Conservation (phyloP, 2,113 vertebrate genomes). For the Empidonax traillii region DNA sequence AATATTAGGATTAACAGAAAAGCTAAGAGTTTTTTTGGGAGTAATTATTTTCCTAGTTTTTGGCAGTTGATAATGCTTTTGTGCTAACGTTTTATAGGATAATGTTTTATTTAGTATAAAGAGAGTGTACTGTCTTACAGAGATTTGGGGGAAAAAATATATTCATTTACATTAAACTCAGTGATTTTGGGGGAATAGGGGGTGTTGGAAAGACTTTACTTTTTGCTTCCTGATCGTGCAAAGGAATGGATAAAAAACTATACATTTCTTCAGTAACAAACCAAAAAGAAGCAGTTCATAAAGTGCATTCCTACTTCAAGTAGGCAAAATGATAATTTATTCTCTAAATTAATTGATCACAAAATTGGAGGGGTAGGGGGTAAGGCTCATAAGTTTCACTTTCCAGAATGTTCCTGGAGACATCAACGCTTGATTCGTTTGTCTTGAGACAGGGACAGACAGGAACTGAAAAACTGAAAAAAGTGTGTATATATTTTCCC, state of each 20-base stretch:
- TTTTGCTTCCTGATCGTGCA: background rate
- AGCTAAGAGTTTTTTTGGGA: background rate
- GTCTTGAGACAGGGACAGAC: background rate
- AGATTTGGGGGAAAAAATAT: rapidly evolving
- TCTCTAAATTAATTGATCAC: background rate
- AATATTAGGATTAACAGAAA: background rate
- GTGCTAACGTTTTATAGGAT: background rate
- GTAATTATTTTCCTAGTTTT: background rate
- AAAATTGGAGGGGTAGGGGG: rapidly evolving
- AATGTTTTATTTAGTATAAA: background rate
- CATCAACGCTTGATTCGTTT: background rate
- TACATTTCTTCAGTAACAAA: background rate
- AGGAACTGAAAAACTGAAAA: background rate
- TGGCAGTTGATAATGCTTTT: background rate
- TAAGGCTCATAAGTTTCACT: background rate
- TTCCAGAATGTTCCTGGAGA: background rate
- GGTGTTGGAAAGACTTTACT: background rate
- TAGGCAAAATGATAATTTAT: background rate
- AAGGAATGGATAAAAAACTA: background rate
- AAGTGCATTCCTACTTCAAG: background rate
- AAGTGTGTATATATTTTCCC: background rate
- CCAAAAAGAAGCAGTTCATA: background rate
- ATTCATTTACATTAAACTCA: background rate
- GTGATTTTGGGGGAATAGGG: background rate
- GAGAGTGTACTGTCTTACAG: background rate